Base-by-base conservation (phyloP, 1,140 invertebrate species). In the Kradibia gibbosae region DNA sequence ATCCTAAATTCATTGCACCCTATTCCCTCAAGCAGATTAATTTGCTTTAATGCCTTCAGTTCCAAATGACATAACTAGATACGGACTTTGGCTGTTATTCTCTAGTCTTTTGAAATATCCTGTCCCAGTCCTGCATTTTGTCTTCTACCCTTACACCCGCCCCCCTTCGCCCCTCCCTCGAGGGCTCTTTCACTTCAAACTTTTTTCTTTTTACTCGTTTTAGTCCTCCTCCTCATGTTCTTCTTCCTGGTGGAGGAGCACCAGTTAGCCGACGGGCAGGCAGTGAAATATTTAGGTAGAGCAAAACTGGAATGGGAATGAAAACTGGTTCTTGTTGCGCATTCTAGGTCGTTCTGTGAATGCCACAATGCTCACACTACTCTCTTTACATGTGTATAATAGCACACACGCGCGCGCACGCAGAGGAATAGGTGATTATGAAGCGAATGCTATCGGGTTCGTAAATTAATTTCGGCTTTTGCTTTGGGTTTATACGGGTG, bases 311-410 rank as follows among this genome's bases (percentile, higher is more conserved):
- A 88, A 88, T 86, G 85, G 83, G 84, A 87, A 86, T 86, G 82
- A 83, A 83, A 89, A 89, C 87, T 87, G 87, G 88, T 89, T 89
- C 85, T 85, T 85, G 85, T 88, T 85, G 86, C 85, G 85, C 86
- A 88, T 88, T 89, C 88, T 86, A 87, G 88, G 85, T 85, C 85
- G 85, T 87, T 88, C 83, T 34, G 42, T 85, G 85, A 87, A 88
- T 86, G 85, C 85, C 82, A 82, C 67, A 25, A 85, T 85, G 80
- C 83, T 82, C 85, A 84, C 85, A 85, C 85, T 82, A 86, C 48
- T 31, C 31, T 31, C 1, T 4, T n/a, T 55, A 55, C 25, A 22
- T 28, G 1, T 48, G 25, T 36, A 60, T 31, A 11, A 28, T 3
- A 39, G 22, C 60, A 36, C 31, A 17, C 10, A 17, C 31, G 53